Evolutionary conservation across 2,113 vertebrate species (phyloP).

Genomic region (Myiozetetes cayanensis): DNA sequence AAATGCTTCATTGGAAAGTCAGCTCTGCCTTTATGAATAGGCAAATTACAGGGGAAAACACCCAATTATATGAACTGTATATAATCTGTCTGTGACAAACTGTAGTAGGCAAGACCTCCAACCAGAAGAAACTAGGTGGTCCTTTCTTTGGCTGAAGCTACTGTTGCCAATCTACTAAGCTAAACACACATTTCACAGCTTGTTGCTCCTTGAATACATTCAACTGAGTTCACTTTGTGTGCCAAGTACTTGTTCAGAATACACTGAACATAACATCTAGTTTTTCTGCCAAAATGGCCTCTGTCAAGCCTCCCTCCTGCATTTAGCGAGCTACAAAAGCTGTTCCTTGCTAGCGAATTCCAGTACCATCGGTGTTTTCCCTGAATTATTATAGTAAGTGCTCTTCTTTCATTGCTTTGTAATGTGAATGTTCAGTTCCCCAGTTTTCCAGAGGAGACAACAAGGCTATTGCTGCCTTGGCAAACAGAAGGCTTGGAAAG

Average conservation of each 20-base stretch:
- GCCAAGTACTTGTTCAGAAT: constrained; percentile 54
- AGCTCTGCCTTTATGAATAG: not conserved
- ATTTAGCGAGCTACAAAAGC: constrained; percentile 31
- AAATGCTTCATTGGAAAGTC: not conserved
- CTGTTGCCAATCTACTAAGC: not conserved
- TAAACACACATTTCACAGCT: constrained; percentile 60
- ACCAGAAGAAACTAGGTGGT: constrained; percentile 38
- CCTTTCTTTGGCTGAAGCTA: not conserved
- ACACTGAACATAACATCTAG: not conserved
- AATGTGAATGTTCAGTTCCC: not conserved
- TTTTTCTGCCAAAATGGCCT: constrained; percentile 37
- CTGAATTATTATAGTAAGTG: not conserved
- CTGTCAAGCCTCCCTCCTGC: constrained; percentile 22
- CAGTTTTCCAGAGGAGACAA: constrained; percentile 8
- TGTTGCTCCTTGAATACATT: constrained; percentile 43
- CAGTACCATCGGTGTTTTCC: constrained; percentile 1
- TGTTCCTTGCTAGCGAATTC: constrained; percentile 5
- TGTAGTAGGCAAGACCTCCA: not conserved
- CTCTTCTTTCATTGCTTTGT: not conserved
- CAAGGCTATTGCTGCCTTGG: not conserved
- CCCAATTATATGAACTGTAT: not conserved
- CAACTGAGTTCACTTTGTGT: not conserved
- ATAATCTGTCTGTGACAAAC: not conserved
- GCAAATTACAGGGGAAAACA: not conserved
- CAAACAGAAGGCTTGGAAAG: not conserved